phyloP scores from a whole-genome alignment of 1,140 invertebrate genomes.

The Trissolcus basalis region DNA sequence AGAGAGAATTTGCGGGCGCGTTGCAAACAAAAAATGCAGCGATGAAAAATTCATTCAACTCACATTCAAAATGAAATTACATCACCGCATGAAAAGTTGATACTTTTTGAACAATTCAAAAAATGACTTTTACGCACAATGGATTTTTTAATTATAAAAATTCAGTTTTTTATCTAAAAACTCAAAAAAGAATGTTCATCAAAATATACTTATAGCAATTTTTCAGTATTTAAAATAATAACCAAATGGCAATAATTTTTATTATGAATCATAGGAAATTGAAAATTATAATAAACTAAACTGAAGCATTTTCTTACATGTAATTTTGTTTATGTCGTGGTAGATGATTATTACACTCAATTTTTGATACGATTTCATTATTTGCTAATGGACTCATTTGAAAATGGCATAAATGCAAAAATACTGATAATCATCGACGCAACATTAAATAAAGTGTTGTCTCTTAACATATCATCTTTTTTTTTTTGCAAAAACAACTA shows the following conservation, averaged over 20 bases:
- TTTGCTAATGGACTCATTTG: slow-evolving; percentile 9
- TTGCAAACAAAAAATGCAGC: not conserved
- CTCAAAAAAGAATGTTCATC: too few relatives aligned
- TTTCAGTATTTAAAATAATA: too few relatives aligned
- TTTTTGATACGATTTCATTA: slow-evolving; percentile 20
- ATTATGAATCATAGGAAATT: too few relatives aligned
- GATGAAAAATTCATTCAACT: not conserved
- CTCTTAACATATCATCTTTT: slow-evolving; percentile 31
- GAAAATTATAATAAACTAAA: too few relatives aligned
- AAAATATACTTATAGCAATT: too few relatives aligned
- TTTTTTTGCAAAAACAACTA: slow-evolving; percentile 46
- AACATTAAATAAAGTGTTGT: slow-evolving; percentile 68
- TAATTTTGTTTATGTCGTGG: too few relatives aligned
- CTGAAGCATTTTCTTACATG: too few relatives aligned
- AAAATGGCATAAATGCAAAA: slow-evolving; percentile 61
- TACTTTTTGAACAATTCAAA: not conserved
- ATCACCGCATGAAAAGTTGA: not conserved
- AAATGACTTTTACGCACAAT: too few relatives aligned
- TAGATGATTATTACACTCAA: too few relatives aligned
- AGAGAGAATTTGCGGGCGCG: not conserved
- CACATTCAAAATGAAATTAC: not conserved
- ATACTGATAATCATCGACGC: slow-evolving; percentile 62
- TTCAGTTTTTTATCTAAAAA: too few relatives aligned
- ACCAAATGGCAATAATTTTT: too few relatives aligned
- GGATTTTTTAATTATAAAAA: too few relatives aligned